These are phyloP conservation scores for Microcebus ravelobensis DNA, from an alignment of 2,113 vertebrate genomes.

Conservation along the genomic window DNA sequence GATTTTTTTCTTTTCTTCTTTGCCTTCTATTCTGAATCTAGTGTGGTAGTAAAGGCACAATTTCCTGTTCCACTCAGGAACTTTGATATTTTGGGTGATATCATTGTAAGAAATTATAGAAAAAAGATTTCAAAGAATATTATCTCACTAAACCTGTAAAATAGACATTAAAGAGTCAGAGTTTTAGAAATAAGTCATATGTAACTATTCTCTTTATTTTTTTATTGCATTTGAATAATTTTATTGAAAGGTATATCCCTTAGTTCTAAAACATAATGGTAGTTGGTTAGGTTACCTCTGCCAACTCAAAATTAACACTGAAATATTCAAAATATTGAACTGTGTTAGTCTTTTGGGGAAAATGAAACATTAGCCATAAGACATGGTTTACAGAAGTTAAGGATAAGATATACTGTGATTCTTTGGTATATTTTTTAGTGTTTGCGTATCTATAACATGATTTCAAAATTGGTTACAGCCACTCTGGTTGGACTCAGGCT, in stretches of 20 bases:
- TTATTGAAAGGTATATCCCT: constrained; percentile 93
- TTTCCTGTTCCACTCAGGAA: not conserved
- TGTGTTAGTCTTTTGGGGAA: no score
- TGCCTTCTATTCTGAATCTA: not conserved
- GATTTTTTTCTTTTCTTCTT: not conserved
- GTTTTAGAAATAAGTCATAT: not conserved
- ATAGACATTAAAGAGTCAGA: not conserved
- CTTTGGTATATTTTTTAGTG: no score
- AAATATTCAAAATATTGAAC: constrained; percentile 53
- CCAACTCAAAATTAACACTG: constrained; percentile 53
- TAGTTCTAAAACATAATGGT: constrained; percentile 65
- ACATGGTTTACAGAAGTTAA: not conserved
- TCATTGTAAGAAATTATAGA: not conserved
- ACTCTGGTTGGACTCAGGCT: no score
- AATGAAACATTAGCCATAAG: no score
- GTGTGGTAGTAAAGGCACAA: not conserved
- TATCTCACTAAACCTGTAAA: not conserved
- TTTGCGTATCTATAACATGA: no score
- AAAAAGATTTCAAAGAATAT: not conserved
- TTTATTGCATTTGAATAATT: constrained; percentile 88
- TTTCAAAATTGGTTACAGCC: no score
- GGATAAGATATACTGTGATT: no score
- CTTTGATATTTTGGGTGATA: not conserved
- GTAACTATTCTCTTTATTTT: not conserved
- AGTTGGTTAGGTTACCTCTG: constrained; percentile 48